Conservation (phyloP, 64 coral and sea anemone species). For the Porites lutea region DNA sequence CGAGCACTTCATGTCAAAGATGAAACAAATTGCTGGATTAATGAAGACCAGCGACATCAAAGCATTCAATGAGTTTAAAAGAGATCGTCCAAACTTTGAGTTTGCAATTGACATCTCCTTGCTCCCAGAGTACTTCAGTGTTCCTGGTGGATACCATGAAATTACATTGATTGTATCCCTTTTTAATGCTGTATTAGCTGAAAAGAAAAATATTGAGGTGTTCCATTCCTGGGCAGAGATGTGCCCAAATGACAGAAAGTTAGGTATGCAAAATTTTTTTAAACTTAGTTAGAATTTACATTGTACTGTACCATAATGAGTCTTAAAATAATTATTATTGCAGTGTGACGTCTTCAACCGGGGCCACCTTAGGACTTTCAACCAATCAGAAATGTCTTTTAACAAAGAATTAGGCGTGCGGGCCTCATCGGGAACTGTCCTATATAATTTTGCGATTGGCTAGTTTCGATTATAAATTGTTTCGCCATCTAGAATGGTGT, state of each 20-base stretch:
- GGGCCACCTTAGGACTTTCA: too few species aligned
- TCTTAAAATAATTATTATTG: too few species aligned
- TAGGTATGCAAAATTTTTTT: not conserved
- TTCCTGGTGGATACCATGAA: not conserved
- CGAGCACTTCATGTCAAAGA: constrained; percentile 2
- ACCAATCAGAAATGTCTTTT: too few species aligned
- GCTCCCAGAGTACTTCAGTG: constrained; percentile 1
- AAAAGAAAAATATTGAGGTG: not conserved
- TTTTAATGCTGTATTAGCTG: not conserved
- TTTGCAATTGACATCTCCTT: not conserved
- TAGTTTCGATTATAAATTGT: too few species aligned
- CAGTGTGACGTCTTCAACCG: too few species aligned
- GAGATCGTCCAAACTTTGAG: constrained; percentile 5
- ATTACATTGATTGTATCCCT: not conserved
- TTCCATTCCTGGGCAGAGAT: not conserved
- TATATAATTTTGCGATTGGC: too few species aligned
- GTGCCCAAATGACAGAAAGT: not conserved
- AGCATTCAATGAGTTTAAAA: not conserved
- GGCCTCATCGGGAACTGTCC: too few species aligned
- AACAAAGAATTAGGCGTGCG: too few species aligned
- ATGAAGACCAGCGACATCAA: not conserved
- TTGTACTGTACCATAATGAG: too few species aligned
- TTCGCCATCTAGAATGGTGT: too few species aligned
- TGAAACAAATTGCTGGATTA: constrained; percentile 8
- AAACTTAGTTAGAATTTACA: too few species aligned